Evolutionary conservation across 64 coral and sea anemone genomes (phyloP).

Genomic region (Montipora capricornis): DNA sequence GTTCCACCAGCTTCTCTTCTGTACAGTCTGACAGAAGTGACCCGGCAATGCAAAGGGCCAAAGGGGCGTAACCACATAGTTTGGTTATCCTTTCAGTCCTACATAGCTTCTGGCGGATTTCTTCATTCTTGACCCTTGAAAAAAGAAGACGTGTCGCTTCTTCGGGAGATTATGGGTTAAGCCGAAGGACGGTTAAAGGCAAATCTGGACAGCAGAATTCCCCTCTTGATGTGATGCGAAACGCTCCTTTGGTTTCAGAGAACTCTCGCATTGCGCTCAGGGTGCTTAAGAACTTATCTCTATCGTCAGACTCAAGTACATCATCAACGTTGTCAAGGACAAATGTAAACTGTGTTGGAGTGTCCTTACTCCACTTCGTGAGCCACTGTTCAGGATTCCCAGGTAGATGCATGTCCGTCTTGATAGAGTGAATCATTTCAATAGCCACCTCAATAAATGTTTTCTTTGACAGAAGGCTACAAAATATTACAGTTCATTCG

Average conservation of each 20-base stretch:
- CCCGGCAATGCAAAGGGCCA: constrained; percentile 55
- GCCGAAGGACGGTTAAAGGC: too few species aligned
- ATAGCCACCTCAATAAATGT: constrained; percentile 13
- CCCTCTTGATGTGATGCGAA: not conserved
- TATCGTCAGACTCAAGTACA: not conserved
- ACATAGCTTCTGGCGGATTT: not conserved
- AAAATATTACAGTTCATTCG: constrained; percentile 7
- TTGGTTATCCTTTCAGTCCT: not conserved
- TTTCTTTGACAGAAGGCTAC: constrained; percentile 3
- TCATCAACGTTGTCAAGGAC: too few species aligned
- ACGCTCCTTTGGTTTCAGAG: not conserved
- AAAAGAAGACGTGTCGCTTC: too few species aligned
- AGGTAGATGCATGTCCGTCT: not conserved
- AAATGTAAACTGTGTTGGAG: not conserved
- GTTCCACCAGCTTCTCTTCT: not conserved
- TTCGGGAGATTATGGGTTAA: too few species aligned
- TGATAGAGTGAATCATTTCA: constrained; percentile 15
- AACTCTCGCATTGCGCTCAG: not conserved
- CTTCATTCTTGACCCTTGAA: not conserved
- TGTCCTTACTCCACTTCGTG: constrained; percentile 6
- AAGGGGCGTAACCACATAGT: constrained; percentile 40
- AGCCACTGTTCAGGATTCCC: constrained; percentile 17
- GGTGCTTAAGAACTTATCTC: not conserved
- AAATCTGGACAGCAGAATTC: too few species aligned
- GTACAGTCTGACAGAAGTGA: constrained; percentile 28